Percentiles rank a stretch among this genome's conserved stretches.
Evolutionary conservation across 2,113 vertebrate genomes (phyloP).

Genomic region (Tapirus terrestris): DNA sequence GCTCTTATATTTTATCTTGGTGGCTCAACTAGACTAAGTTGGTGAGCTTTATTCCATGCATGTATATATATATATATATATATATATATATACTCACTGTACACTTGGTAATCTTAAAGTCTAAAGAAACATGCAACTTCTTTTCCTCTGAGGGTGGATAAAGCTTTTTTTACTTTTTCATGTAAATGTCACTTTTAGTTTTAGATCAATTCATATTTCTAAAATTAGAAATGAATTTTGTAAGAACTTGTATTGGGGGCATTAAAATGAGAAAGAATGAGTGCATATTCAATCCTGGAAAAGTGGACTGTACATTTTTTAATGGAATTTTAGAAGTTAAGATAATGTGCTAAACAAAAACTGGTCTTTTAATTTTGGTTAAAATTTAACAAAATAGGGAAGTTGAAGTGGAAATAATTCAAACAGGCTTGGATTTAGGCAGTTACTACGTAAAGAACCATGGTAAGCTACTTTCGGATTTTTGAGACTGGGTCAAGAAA

Average conservation of each 20-base stretch:
- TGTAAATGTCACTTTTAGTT: neutral
- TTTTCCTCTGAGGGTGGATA: neutral
- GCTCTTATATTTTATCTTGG: neutral
- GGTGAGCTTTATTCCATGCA: neutral
- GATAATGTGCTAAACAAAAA: neutral
- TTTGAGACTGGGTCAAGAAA: neutral
- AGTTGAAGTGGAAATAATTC: constrained; percentile 18
- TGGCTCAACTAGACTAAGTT: neutral
- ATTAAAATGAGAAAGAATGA: constrained; percentile 39
- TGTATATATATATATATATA: too few relatives aligned
- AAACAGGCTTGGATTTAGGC: neutral
- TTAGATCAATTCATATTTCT: constrained; percentile 9
- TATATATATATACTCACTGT: neutral
- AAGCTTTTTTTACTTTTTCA: neutral
- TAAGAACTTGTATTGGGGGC: constrained; percentile 23
- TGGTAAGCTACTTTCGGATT: neutral
- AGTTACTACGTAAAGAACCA: neutral
- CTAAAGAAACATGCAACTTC: constrained; percentile 8
- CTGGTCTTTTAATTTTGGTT: neutral
- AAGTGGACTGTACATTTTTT: neutral
- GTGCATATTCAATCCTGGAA: neutral
- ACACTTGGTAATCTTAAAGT: neutral
- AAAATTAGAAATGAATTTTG: constrained; percentile 46
- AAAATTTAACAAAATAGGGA: constrained; percentile 13
- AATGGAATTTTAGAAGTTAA: neutral